These are phyloP conservation scores for Sterrhoptilus dennistouni DNA, from an alignment of 2,113 vertebrate species.

Conservation along the genomic window DNA sequence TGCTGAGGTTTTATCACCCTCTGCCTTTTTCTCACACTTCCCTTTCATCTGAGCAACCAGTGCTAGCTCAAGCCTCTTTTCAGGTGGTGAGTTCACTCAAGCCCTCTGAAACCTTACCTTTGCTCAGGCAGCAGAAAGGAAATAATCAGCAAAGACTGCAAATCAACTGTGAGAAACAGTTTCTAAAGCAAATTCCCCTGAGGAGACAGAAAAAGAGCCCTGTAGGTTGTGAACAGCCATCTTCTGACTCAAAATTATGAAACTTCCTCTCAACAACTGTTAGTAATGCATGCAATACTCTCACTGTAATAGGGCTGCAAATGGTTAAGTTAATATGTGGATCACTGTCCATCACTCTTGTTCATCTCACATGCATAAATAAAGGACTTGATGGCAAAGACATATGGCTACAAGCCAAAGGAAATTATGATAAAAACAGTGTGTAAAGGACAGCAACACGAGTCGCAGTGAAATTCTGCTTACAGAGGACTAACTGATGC, in stretches of 20 bases:
- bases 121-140: not conserved
- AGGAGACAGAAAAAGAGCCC: not conserved
- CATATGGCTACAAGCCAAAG: not conserved
- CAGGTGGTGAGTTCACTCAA: not conserved
- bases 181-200: not conserved
- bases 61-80: not conserved
- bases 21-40: not conserved
- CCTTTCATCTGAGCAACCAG: not conserved
- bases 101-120: not conserved
- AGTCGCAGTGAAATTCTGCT: not conserved
- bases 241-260: not conserved
- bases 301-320: not conserved
- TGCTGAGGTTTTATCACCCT: not conserved
- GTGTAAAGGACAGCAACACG: not conserved
- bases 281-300: not conserved
- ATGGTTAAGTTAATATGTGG: not conserved
- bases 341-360: not conserved
- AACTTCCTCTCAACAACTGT: not conserved
- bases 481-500: not conserved
- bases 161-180: not conserved
- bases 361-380: accelerated
- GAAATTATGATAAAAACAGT: not conserved
- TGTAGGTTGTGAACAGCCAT: not conserved
- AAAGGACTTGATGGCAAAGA: not conserved
- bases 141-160: not conserved